Base-by-base conservation (phyloP, 1,140 invertebrate species). In the Solenopsis invicta region DNA sequence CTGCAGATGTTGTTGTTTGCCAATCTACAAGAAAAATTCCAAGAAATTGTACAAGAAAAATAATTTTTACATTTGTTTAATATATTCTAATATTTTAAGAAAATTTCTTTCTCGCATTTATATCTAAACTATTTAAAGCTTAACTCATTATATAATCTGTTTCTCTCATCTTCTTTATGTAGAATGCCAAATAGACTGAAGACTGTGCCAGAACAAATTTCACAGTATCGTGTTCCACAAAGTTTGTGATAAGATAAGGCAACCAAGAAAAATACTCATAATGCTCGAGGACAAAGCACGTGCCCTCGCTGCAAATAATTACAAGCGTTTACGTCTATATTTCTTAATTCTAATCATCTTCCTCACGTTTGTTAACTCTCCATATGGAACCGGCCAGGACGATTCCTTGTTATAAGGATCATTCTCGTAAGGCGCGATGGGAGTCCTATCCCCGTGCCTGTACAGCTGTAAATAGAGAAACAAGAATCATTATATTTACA, bases 371-470 rank as follows among this genome's bases (percentile, higher is more conserved):
- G 98, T 98, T 29, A 99, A 94, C 92, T 98, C 96, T 12, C 98
- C 98, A 95, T 97, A 97, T 86, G 97, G 97, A 34, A 97, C 96
- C 8, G 97, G 96, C 98, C 98, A 98, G 61, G 95, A 94, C 12
- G 96, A 96, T 78, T 95, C 94, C 92, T 97, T 50, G 2, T 10
- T 96, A 92, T 97, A 97, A 0, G 97, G 97, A 95, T 99, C 98
- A 37, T 95, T 98, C 0, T 97, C 97, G 93, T 98, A 99, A 0
- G 96, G 94, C 66, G 96, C 92, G 4, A 98, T 94, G 0, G 98
- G 98, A 37, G 97, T 98, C 87, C 98, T 96, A 92, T 98, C 98
- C 45, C 98, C 98, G 96, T 99, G 98, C 80, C 98, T 96, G 93
- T 96, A 98, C 29, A 98, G 90, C 95, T 96, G 80, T 48, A 94